Conservation (phyloP, 2,888 invertebrate genomes). For the Cosmia trapezina region DNA sequence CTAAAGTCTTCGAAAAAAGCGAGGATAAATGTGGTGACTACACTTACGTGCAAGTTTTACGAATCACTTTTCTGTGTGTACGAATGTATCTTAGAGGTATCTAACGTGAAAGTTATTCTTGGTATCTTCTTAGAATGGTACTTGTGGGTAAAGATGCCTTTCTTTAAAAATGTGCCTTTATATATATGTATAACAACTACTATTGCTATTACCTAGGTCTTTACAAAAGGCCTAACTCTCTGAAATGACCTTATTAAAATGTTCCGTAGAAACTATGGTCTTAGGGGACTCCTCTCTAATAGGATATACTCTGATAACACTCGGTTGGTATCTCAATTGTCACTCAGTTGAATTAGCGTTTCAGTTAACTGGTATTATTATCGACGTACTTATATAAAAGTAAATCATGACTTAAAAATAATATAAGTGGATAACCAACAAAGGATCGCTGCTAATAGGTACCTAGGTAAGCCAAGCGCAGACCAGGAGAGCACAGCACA, state of each 20-base stretch:
- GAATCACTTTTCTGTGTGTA: constrained; percentile 52
- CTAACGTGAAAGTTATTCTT: constrained; percentile 49
- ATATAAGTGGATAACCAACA: neutral
- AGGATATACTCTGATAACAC: no score
- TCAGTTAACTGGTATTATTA: no score
- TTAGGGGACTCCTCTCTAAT: no score
- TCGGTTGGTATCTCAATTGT: no score
- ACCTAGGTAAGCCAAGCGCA: no score
- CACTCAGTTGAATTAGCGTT: no score
- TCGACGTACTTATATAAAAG: neutral
- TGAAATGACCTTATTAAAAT: no score
- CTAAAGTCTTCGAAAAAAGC: constrained; percentile 61
- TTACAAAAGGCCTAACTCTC: no score
- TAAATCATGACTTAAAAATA: neutral
- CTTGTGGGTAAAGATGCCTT: constrained; percentile 2
- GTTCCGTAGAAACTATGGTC: no score
- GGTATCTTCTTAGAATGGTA: constrained; percentile 8
- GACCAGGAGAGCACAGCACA: neutral
- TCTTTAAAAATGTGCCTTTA: no score
- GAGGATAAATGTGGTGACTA: constrained; percentile 59
- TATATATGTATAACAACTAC: no score
- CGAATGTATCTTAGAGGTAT: constrained; percentile 29
- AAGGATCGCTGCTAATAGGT: neutral
- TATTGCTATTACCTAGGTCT: no score
- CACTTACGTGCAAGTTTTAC: constrained; percentile 59